A percentile compares a stretch with the other conserved stretches of the same genome.
Evolutionary conservation across 2,797 vertebrate species (phyloP).

Genomic region (Microhierax caerulescens): DNA sequence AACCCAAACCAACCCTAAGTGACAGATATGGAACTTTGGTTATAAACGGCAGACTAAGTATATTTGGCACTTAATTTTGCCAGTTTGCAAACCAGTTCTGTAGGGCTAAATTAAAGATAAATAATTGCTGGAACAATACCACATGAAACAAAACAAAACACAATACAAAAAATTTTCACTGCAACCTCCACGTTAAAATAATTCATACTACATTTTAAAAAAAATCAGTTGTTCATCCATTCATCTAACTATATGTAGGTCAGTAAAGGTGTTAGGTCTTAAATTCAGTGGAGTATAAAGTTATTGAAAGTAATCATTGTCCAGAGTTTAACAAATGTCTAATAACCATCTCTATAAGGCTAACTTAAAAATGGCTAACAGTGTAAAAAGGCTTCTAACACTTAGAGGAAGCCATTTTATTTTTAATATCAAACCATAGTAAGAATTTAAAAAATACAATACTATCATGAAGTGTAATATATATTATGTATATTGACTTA

Average conservation of each 20-base stretch:
- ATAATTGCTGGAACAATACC: background rate
- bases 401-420: slow-evolving; percentile 55
- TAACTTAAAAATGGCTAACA: slow-evolving; percentile 28
- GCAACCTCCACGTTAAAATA: background rate
- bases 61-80: background rate
- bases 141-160: background rate
- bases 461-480: background rate
- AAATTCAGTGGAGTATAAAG: background rate
- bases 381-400: background rate
- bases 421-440: slow-evolving; percentile 4
- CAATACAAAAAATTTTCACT: background rate
- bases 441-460: background rate
- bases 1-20: background rate
- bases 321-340: background rate
- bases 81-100: background rate
- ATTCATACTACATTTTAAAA: background rate
- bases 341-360: background rate
- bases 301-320: background rate
- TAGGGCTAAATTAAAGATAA: background rate
- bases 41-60: background rate
- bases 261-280: background rate
- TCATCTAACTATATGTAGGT: background rate
- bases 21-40: background rate
- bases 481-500: too few species aligned
- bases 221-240: background rate